These are phyloP conservation scores for Drosophila bocqueti DNA, from an alignment of 1,140 invertebrate genomes.

Conservation along the genomic window DNA sequence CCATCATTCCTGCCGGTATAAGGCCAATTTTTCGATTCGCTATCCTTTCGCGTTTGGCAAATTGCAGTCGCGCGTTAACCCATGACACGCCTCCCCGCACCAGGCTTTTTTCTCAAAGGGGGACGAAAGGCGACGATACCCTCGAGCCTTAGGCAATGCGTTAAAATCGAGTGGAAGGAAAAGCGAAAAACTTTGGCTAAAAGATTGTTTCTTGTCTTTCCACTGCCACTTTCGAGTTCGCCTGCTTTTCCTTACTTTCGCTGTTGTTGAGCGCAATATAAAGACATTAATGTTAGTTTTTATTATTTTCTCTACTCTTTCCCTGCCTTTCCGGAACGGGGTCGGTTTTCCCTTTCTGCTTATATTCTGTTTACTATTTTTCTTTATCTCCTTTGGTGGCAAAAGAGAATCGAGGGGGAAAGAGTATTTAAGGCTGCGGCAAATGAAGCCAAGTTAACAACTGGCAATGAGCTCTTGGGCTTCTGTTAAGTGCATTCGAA, in stretches of 20 bases:
- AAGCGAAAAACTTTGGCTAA: constrained; percentile 52
- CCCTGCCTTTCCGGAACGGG: constrained; percentile 18
- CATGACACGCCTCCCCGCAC: constrained; percentile 11
- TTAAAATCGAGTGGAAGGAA: constrained; percentile 64
- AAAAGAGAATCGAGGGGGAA: constrained; percentile 13
- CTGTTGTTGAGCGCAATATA: constrained; percentile 66
- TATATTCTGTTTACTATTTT: constrained; percentile 1
- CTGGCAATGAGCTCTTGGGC: constrained; percentile 38
- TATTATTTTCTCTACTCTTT: constrained; percentile 43
- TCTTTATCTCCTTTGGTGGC: not conserved
- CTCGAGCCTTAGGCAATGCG: constrained; percentile 49
- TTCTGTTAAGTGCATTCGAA: constrained; percentile 38
- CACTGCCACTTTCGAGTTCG: constrained; percentile 39
- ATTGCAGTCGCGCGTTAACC: constrained; percentile 36
- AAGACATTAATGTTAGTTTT: constrained; percentile 82
- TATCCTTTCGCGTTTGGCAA: constrained; percentile 38
- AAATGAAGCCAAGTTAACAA: constrained; percentile 55
- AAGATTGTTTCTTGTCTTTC: constrained; percentile 39
- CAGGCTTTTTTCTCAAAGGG: constrained; percentile 1
- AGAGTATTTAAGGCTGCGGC: constrained; percentile 66
- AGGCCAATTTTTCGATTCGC: constrained; percentile 41
- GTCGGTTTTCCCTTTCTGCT: constrained; percentile 56
- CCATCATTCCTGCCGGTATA: constrained; percentile 31
- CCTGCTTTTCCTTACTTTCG: constrained; percentile 58
- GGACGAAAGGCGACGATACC: not conserved